Evolutionary conservation across 1,140 invertebrate genomes (phyloP).

Genomic region (Apis laboriosa): DNA sequence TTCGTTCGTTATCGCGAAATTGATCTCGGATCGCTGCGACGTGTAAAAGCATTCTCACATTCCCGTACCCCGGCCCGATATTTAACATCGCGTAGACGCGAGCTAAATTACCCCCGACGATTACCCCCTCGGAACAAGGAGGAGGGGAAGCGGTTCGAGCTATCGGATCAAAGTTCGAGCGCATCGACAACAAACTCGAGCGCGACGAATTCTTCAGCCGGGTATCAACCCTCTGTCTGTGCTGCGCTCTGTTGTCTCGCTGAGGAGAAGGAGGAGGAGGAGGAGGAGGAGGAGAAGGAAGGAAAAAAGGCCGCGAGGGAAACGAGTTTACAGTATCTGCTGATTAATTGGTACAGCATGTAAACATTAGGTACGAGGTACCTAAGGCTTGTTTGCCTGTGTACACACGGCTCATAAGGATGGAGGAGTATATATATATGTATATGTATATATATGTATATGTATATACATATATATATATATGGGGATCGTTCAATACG

Average conservation of each 20-base stretch:
- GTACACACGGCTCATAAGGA: conserved; percentile 66
- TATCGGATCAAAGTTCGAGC: no score
- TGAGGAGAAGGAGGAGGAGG: not conserved
- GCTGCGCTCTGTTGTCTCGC: no score
- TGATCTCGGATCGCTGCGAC: not conserved
- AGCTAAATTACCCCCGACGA: no score
- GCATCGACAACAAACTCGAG: no score
- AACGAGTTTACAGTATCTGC: conserved; percentile 67
- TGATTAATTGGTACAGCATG: conserved; percentile 76
- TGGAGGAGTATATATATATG: conserved; percentile 33
- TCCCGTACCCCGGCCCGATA: no score
- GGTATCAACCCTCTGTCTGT: no score
- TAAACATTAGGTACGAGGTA: conserved; percentile 70
- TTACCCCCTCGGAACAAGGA: no score
- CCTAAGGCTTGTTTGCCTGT: conserved; percentile 75
- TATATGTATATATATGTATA: no score
- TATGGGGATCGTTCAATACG: conserved; percentile 57
- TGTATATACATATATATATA: not conserved
- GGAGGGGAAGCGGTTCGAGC: no score
- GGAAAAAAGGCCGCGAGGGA: conserved; percentile 60
- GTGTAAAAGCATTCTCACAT: no score
- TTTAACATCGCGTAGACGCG: no score
- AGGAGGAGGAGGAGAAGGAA: conserved; percentile 42
- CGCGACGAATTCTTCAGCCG: no score
- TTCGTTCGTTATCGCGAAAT: not conserved